Base-by-base conservation (phyloP, 2,113 vertebrate species). In the human (Homo sapiens) region DNA sequence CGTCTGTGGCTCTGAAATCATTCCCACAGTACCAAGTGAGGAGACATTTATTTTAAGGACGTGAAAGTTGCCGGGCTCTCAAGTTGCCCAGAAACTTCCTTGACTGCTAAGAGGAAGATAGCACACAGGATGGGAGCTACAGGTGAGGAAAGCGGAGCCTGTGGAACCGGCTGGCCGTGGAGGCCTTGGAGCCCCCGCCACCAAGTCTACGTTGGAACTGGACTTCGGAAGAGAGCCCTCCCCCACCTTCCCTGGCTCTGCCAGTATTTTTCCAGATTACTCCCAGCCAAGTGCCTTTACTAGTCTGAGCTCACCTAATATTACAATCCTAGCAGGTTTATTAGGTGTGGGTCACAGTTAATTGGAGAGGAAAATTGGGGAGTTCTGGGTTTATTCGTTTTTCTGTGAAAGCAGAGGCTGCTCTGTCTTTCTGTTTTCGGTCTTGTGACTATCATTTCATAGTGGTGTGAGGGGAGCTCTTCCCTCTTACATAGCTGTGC, bases 371-470 rank as follows among this genome's bases (percentile, higher is more conserved):
- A 97, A 97, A 98, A 98, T 94, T 90, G 94, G 76, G 72, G 78
- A 84, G 66, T 97, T 97, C 97, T 88, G 55, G 75, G 35, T 97
- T 97, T 97, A 97, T 90, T 97, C 52, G 89, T 96, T 97, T 32
- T 97, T 97, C 97, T 97, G 25, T 97, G 96, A 97, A 98, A 97
- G 94, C 92, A 92, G 87, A 96, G 40, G n/a, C 93, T 94, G 84
- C 82, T 76, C 55, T 73, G n/a, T 61, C 75, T 59, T 70, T 64
- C 90, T 90, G 40, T 45, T 35, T 40, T 66, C 64, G 78, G 76
- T 79, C 76, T 90, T 57, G 61, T 8, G 64, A 79, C 70, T 84
- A 5, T 84, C 80, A 55, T 27, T 38, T 73, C 83, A 22, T 11
- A 30, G 55, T 76, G 57, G 78, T 7, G 32, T 87, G 45, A 25